These are phyloP conservation scores for Saturnia pavonia DNA, from an alignment of 2,888 invertebrate species.

Conservation along the genomic window DNA sequence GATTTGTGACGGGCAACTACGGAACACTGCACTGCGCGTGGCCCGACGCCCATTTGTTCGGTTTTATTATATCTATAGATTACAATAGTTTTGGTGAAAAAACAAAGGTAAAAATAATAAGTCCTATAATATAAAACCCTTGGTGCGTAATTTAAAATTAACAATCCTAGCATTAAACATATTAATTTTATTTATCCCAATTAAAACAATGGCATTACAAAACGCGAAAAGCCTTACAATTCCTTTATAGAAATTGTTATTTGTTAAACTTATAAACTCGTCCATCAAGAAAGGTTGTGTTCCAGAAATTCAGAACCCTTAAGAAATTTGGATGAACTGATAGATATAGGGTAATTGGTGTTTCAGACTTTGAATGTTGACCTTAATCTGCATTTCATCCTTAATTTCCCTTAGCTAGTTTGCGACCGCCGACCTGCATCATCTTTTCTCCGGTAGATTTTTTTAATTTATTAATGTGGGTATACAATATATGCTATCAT, in stretches of 20 bases:
- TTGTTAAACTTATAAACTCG: neutral
- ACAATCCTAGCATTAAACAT: neutral
- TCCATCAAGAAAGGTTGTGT: neutral
- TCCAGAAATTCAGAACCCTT: neutral
- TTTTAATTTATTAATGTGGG: neutral
- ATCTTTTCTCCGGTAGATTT: too few relatives aligned
- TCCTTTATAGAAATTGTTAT: neutral
- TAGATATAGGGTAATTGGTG: neutral
- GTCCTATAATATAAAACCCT: too few relatives aligned
- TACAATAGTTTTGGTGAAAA: too few relatives aligned
- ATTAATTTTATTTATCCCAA: neutral
- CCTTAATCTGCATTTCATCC: conserved; percentile 4
- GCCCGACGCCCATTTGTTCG: too few relatives aligned
- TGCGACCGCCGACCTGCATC: neutral
- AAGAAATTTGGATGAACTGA: neutral
- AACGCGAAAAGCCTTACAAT: too few relatives aligned
- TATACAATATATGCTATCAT: too few relatives aligned
- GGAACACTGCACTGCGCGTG: too few relatives aligned
- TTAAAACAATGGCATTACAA: neutral
- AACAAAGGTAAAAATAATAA: too few relatives aligned
- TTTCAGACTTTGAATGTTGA: neutral
- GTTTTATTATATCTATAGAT: too few relatives aligned
- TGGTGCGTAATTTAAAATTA: neutral
- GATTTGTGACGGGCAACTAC: too few relatives aligned
- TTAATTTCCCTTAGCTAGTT: neutral